Evolutionary conservation across 2,888 invertebrate genomes (phyloP), one percentile per base, ranked within the genome.

Genomic region (Brachypterus glaber): DNA sequence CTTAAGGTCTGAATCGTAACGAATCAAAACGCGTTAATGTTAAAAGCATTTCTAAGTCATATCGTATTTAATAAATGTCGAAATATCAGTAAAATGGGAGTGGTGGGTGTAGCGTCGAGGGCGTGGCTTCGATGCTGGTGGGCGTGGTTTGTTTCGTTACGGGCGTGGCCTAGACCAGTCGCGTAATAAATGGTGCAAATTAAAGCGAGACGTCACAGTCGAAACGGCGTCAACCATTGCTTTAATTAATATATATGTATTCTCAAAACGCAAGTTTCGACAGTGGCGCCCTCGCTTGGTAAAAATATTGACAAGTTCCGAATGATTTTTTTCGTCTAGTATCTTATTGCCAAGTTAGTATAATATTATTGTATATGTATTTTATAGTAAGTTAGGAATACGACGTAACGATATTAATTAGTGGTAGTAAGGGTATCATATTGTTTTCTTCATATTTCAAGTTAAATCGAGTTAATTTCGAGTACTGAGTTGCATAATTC

Each of bases 291-390:
- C 53, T 49, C 48, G 47, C 49, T 48, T 53, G 54, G 54, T 59
- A n/a, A n/a, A n/a, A n/a, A n/a, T n/a, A n/a, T n/a, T n/a, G n/a
- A n/a, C n/a, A 60, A 63, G 63, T 64, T 64, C 63, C 62, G 60
- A 57, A 62, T 62, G 60, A 61, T 58, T 60, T 58, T 60, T 55
- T 59, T 60, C 57, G 59, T 61, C 58, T 59, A 64, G 59, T 61
- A 62, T 62, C 61, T 60, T 61, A 62, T 63, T 64, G 63, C 64
- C 63, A 64, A 64, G 62, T 60, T 65, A 63, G 53, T 49, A 50
- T 58, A 54, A 48, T 53, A 54, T 59, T 57, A 60, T 55, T 46
- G 45, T 40, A 47, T 60, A 60, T 58, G 58, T 59, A 58, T 61
- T 50, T 17, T 33, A 33, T 33, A 33, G 16, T 18, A 18, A n/a